phyloP scores from a whole-genome alignment of 2,888 invertebrate genomes.

The Kryphioiulus occultus region DNA sequence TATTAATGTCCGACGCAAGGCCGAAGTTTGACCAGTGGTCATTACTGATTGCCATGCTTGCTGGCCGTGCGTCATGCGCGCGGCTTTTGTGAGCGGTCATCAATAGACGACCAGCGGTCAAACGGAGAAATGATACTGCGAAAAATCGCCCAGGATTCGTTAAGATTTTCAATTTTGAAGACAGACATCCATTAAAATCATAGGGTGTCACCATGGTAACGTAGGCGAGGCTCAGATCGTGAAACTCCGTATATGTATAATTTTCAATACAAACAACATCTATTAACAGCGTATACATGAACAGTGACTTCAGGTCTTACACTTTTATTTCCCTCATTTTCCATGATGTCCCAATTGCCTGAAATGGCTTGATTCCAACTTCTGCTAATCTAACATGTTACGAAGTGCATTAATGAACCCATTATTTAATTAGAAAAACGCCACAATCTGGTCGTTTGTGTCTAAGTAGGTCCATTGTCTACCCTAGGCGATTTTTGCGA shows the following conservation, averaged over 20 bases:
- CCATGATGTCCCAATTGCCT: neutral
- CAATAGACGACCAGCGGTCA: slow-evolving; percentile 32
- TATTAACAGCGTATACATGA: no score
- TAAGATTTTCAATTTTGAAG: neutral
- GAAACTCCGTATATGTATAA: neutral
- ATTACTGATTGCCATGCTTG: slow-evolving; percentile 18
- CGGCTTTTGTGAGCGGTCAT: neutral
- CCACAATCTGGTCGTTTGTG: neutral
- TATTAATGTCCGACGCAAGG: neutral
- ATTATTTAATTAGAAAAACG: neutral
- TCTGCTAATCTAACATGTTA: neutral
- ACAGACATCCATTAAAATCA: neutral
- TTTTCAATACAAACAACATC: neutral
- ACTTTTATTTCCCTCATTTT: no score
- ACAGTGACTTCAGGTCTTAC: no score
- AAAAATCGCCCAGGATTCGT: neutral
- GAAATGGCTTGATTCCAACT: neutral
- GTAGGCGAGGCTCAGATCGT: neutral
- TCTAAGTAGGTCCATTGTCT: neutral
- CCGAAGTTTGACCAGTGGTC: neutral
- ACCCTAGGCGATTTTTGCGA: neutral
- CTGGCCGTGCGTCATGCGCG: neutral
- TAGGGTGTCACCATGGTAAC: neutral
- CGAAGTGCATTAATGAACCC: neutral
- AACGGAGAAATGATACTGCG: neutral